A percentile compares a stretch with the other conserved stretches of the same genome.
Conservation (phyloP, 1,140 invertebrate species). For the Eriosoma lanigerum region DNA sequence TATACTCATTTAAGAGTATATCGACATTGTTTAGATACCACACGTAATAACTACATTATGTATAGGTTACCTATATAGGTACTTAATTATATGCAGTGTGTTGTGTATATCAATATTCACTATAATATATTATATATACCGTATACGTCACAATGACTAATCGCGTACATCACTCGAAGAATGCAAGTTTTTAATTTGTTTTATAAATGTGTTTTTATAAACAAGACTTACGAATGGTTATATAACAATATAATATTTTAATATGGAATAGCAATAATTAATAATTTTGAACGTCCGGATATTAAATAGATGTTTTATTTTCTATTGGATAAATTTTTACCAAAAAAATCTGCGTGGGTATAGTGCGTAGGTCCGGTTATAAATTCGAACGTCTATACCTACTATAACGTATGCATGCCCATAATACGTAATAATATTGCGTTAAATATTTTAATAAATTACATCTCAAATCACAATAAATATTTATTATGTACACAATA, state of each 20-base stretch:
- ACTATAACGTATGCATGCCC: too few relatives aligned
- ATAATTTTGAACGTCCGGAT: not conserved
- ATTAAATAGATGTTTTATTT: conserved; percentile 2
- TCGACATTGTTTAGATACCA: not conserved
- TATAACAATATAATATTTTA: too few relatives aligned
- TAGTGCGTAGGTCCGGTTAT: conserved; percentile 11
- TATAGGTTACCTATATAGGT: too few relatives aligned
- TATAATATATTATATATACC: too few relatives aligned
- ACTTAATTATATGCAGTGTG: not conserved
- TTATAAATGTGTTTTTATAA: not conserved
- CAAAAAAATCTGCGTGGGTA: conserved; percentile 18
- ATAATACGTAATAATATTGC: conserved; percentile 13
- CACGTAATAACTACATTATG: too few relatives aligned
- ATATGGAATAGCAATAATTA: not conserved
- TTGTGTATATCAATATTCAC: not conserved
- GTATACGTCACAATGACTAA: not conserved
- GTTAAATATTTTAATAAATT: conserved; percentile 1
- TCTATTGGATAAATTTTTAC: conserved; percentile 14
- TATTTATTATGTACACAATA: not conserved
- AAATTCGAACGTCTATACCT: conserved; percentile 3
- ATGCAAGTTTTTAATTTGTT: not conserved
- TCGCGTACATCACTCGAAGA: not conserved
- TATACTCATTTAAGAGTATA: not conserved
- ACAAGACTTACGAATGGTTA: too few relatives aligned
- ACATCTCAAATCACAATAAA: not conserved